These are phyloP conservation scores for Zygogramma bicolorata DNA, from an alignment of 2,888 invertebrate genomes.

Conservation along the genomic window DNA sequence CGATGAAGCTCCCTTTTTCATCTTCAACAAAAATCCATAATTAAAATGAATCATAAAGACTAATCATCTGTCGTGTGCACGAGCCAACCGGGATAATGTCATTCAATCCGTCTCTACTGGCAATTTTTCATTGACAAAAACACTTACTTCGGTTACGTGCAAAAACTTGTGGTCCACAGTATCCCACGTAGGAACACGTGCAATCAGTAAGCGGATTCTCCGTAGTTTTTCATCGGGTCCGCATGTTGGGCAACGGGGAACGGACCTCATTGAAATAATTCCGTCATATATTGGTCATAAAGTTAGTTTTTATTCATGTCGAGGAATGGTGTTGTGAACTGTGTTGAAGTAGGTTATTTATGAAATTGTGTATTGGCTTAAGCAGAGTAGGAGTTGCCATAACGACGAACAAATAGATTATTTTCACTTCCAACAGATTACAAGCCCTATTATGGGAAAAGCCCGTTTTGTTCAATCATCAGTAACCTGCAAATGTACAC, in stretches of 20 bases:
- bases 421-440: too few relatives aligned
- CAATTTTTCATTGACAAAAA: slow-evolving; percentile 45
- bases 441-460: too few relatives aligned
- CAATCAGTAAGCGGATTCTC: background rate
- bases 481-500: too few relatives aligned
- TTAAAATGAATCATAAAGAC: slow-evolving; percentile 35
- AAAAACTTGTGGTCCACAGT: slow-evolving; percentile 2
- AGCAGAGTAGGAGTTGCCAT: background rate
- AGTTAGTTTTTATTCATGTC: slow-evolving; percentile 48
- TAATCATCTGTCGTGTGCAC: slow-evolving; percentile 39
- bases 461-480: too few relatives aligned
- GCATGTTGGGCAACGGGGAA: slow-evolving; percentile 30
- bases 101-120: slow-evolving; percentile 30
- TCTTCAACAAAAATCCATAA: slow-evolving; percentile 31
- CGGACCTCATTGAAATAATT: slow-evolving; percentile 49
- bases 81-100: slow-evolving; percentile 37
- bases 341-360: slow-evolving; percentile 49
- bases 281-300: slow-evolving; percentile 48
- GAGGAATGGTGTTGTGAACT: slow-evolving; percentile 48
- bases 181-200: background rate
- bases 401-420: background rate
- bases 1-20: slow-evolving; percentile 13
- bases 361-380: slow-evolving; percentile 25
- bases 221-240: background rate
- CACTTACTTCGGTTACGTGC: slow-evolving; percentile 20